A percentile compares a stretch with the other conserved stretches of the same genome.
These are phyloP conservation scores for Diorhabda sublineata DNA, from an alignment of 1,140 invertebrate species.

Conservation along the genomic window DNA sequence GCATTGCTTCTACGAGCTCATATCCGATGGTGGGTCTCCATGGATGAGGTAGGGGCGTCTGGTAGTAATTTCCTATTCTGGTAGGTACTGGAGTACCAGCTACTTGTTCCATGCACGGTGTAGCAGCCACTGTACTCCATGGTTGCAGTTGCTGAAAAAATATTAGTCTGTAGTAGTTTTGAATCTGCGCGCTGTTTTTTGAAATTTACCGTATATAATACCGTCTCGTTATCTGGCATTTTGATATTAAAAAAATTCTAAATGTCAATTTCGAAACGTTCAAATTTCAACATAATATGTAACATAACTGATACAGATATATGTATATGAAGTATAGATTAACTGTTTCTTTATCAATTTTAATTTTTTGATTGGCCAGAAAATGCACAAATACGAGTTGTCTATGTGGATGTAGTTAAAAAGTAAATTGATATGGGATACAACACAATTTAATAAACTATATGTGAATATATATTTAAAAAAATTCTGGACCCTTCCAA, in stretches of 20 bases:
- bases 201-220: constrained; percentile 5
- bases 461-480: no score
- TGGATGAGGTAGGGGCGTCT: constrained; percentile 62
- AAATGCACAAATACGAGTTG: no score
- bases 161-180: not conserved
- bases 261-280: no score
- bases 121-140: constrained; percentile 56
- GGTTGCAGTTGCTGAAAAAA: constrained; percentile 61
- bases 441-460: no score
- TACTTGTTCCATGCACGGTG: constrained; percentile 58
- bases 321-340: no score
- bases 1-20: constrained; percentile 66
- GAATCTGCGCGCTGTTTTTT: not conserved
- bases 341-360: no score
- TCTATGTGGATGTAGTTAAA: no score
- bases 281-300: no score
- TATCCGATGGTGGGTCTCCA: constrained; percentile 74
- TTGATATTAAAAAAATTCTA: not conserved
- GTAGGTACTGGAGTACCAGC: constrained; percentile 50
- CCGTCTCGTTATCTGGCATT: not conserved
- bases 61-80: constrained; percentile 51
- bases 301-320: no score
- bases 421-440: no score
- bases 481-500: no score
- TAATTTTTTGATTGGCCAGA: no score